Conservation (phyloP, 2,888 invertebrate species). For the Xiphydria camelus region DNA sequence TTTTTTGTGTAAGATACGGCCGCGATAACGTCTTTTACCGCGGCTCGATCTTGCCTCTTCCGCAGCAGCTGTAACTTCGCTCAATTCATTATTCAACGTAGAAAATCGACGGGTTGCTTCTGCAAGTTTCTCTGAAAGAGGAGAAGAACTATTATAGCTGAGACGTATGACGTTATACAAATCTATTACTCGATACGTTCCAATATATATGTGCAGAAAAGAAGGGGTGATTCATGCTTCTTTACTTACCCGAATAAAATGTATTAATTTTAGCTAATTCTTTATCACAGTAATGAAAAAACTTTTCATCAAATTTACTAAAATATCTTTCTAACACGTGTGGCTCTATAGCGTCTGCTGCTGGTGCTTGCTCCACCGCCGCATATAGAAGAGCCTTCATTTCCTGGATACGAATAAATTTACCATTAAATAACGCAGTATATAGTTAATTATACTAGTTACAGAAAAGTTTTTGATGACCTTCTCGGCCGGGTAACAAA, state of each 20-base stretch:
- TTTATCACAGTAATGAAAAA: slow-evolving; percentile 82
- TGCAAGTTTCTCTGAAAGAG: slow-evolving; percentile 74
- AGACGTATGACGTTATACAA: no score
- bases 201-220: background rate
- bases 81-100: slow-evolving; percentile 72
- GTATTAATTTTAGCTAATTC: slow-evolving; percentile 87
- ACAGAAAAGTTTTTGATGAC: no score
- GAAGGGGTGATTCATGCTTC: slow-evolving; percentile 1
- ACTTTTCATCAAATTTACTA: slow-evolving; percentile 81
- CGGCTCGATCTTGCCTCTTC: slow-evolving; percentile 35
- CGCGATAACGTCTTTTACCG: slow-evolving; percentile 26
- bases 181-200: no score
- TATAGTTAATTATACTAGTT: no score
- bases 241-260: slow-evolving; percentile 72
- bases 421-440: no score
- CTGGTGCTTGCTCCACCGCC: slow-evolving; percentile 77
- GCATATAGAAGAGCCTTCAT: slow-evolving; percentile 84
- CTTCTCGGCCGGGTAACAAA: no score
- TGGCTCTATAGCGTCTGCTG: slow-evolving; percentile 73
- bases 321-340: slow-evolving; percentile 73
- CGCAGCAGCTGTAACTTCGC: slow-evolving; percentile 59
- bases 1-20: slow-evolving; percentile 41
- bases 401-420: slow-evolving; percentile 61
- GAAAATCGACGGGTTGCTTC: slow-evolving; percentile 83
- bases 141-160: slow-evolving; percentile 8